These are phyloP conservation scores for Parnassius orleans DNA, from an alignment of 2,888 invertebrate species.

Conservation along the genomic window DNA sequence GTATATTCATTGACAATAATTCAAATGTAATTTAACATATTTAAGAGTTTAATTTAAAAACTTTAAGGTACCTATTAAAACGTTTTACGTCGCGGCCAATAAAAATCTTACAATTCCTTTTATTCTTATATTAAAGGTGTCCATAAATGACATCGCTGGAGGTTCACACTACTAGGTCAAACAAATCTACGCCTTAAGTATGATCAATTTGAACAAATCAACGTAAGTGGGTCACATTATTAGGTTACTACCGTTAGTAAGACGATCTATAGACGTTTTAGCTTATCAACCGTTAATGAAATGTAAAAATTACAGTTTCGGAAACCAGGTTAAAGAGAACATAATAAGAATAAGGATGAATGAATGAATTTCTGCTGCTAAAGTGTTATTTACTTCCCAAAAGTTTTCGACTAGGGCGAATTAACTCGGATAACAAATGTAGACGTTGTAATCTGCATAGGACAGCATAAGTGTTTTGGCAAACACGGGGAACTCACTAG, in stretches of 20 bases:
- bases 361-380: too few species aligned
- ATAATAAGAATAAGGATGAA: too few species aligned
- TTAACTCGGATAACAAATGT: too few species aligned
- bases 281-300: conserved; percentile 24
- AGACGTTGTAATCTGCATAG: too few species aligned
- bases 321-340: conserved; percentile 15
- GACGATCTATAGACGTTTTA: conserved; percentile 31
- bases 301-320: conserved; percentile 10
- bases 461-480: too few species aligned
- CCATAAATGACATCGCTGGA: conserved; percentile 11
- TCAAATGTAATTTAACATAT: neutral
- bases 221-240: conserved; percentile 66
- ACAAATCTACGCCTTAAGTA: conserved; percentile 56
- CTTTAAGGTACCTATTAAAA: neutral
- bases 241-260: conserved; percentile 46
- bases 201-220: conserved; percentile 71
- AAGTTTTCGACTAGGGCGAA: too few species aligned
- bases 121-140: neutral
- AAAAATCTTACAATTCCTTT: neutral
- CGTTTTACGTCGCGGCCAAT: neutral
- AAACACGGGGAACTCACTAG: too few species aligned
- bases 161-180: conserved; percentile 46
- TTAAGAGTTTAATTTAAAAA: too few species aligned
- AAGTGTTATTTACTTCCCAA: too few species aligned
- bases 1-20: conserved; percentile 7